phyloP scores from a whole-genome alignment of 2,888 invertebrate genomes.

The Matsumyia berberina region DNA sequence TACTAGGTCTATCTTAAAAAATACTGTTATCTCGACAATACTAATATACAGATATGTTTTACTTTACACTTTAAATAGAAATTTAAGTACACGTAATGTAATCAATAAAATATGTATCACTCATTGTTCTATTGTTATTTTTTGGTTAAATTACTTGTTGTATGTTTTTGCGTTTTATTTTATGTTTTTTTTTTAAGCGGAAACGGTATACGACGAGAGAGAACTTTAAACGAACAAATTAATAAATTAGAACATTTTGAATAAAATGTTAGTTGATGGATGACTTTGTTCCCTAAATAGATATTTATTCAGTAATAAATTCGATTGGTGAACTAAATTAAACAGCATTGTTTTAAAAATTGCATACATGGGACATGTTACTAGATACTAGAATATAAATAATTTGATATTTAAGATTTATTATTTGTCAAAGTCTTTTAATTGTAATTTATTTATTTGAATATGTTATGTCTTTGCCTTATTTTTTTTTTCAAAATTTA shows the following conservation, averaged over 20 bases:
- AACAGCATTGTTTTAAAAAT: conserved; percentile 46
- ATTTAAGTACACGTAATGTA: conserved; percentile 69
- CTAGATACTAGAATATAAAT: conserved; percentile 55
- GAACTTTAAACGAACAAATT: conserved; percentile 43
- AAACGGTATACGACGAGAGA: conserved; percentile 72
- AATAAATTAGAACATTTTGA: neutral
- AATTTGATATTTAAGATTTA: conserved; percentile 37
- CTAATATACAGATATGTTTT: conserved; percentile 70
- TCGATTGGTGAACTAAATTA: conserved; percentile 62
- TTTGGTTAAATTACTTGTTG: conserved; percentile 72
- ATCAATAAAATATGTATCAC: conserved; percentile 73
- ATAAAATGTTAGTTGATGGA: conserved; percentile 17
- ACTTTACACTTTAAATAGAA: conserved; percentile 64
- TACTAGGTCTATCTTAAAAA: conserved; percentile 55
- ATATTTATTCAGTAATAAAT: conserved; percentile 53
- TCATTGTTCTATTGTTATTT: conserved; percentile 75
- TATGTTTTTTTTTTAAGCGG: conserved; percentile 34
- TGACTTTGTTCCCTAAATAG: conserved; percentile 36
- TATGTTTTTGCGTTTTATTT: conserved; percentile 14
- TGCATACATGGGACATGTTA: conserved; percentile 9
- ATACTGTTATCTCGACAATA: conserved; percentile 52
- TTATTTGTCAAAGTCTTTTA: conserved; percentile 74
- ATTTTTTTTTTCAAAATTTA: conserved; percentile 22
- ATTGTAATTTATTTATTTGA: conserved; percentile 14
- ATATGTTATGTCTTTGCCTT: conserved; percentile 20